Percentiles rank a stretch among this genome's conserved stretches.
These are phyloP conservation scores for Chrysogorgia sp. DNA, from an alignment of 92 coral and sea anemone genomes.

Conservation along the genomic window DNA sequence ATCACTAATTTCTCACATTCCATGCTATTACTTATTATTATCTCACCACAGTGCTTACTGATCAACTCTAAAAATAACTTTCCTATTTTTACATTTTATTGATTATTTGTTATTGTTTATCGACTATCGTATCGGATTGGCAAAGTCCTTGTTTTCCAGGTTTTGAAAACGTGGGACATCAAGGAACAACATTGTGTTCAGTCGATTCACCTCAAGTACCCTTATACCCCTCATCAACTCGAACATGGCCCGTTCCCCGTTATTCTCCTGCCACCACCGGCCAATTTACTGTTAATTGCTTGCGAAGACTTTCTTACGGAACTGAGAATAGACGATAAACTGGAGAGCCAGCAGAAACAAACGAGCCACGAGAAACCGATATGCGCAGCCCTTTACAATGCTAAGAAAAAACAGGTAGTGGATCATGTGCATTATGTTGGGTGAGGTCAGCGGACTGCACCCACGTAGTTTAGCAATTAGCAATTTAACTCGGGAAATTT, in stretches of 20 bases:
- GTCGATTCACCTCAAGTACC: slow-evolving; percentile 75
- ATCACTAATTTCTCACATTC: no score
- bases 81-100: background rate
- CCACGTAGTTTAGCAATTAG: background rate
- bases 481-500: no score
- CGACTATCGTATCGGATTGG: no score
- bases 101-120: no score
- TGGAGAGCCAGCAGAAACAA: slow-evolving; percentile 55
- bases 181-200: slow-evolving; percentile 89
- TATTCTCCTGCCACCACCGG: slow-evolving; percentile 70
- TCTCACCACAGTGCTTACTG: no score
- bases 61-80: background rate
- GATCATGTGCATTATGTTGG: no score
- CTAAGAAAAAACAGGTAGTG: slow-evolving; percentile 75
- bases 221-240: slow-evolving; percentile 86
- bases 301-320: slow-evolving; percentile 88
- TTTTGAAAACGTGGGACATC: slow-evolving; percentile 83
- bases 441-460: background rate
- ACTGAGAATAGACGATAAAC: slow-evolving; percentile 73
- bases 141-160: slow-evolving; percentile 61
- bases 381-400: slow-evolving; percentile 78
- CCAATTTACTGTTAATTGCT: slow-evolving; percentile 77
- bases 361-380: slow-evolving; percentile 85
- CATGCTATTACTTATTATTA: no score
- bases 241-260: slow-evolving; percentile 97